These are phyloP conservation scores for Linnaemya tessellans DNA, from an alignment of 2,888 invertebrate genomes.

Conservation along the genomic window DNA sequence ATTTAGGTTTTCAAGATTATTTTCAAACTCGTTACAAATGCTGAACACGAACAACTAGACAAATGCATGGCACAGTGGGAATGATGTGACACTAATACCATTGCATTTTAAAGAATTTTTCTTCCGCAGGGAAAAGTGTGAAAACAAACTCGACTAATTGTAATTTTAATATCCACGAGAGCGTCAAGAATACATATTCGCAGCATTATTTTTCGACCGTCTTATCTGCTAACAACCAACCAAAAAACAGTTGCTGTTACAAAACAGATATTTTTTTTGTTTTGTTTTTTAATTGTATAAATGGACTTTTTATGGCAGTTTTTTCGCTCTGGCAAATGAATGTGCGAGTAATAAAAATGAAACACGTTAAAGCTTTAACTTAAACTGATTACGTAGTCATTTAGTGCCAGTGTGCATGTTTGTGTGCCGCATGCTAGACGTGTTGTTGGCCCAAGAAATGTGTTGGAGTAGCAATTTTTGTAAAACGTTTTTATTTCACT, in stretches of 20 bases:
- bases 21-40: background rate
- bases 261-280: background rate
- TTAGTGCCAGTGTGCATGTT: background rate
- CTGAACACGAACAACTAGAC: background rate
- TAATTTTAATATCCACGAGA: background rate
- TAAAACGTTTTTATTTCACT: slow-evolving; percentile 24
- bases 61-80: background rate
- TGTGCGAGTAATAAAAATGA: slow-evolving; percentile 22
- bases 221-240: background rate
- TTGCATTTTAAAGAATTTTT: too few species aligned
- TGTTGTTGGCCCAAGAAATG: background rate
- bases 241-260: background rate
- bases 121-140: background rate
- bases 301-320: slow-evolving; percentile 53
- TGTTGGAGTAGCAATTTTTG: slow-evolving; percentile 21
- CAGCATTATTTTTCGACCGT: background rate
- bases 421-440: background rate
- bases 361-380: slow-evolving; percentile 33
- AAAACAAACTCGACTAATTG: too few species aligned
- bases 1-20: background rate
- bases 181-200: background rate
- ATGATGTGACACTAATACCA: background rate
- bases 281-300: slow-evolving; percentile 53
- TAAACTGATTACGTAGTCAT: slow-evolving; percentile 1
- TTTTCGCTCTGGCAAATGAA: slow-evolving; percentile 15